phyloP scores from a whole-genome alignment of 2,888 invertebrate genomes.

The Lasioglossum calceatum region DNA sequence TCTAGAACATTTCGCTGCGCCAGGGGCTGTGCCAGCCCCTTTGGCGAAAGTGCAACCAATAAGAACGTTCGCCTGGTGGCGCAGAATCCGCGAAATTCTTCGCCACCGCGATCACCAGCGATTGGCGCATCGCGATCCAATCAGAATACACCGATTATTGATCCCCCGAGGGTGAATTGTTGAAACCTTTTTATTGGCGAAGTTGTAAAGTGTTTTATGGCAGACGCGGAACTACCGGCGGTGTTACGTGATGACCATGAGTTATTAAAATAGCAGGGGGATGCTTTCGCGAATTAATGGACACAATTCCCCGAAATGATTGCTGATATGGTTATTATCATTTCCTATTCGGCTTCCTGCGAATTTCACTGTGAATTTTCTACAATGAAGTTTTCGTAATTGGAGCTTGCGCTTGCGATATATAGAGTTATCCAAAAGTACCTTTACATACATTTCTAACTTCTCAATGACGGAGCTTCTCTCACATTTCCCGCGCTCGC shows the following conservation, averaged over 20 bases:
- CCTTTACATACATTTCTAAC: too few species aligned
- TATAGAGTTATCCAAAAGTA: background rate
- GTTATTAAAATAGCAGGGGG: constrained; percentile 75
- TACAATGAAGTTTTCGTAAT: background rate
- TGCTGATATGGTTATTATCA: constrained; percentile 54
- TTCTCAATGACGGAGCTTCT: too few species aligned
- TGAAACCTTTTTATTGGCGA: constrained; percentile 76
- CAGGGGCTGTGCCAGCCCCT: constrained; percentile 72
- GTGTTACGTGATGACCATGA: constrained; percentile 71
- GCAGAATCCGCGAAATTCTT: constrained; percentile 77
- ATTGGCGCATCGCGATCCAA: constrained; percentile 73
- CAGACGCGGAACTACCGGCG: constrained; percentile 65
- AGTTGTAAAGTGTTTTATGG: constrained; percentile 78
- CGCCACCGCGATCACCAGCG: constrained; percentile 54
- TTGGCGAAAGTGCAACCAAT: constrained; percentile 74
- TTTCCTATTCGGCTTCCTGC: constrained; percentile 23
- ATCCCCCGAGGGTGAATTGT: constrained; percentile 70
- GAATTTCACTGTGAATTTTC: background rate
- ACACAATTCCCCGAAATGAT: constrained; percentile 59
- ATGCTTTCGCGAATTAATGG: constrained; percentile 72
- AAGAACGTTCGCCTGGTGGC: constrained; percentile 60
- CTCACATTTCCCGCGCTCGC: too few species aligned
- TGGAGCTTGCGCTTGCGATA: background rate
- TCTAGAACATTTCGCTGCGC: constrained; percentile 61
- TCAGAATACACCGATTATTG: constrained; percentile 64